phyloP scores from a whole-genome alignment of 2,113 vertebrate genomes.

The Colaptes auratus region DNA sequence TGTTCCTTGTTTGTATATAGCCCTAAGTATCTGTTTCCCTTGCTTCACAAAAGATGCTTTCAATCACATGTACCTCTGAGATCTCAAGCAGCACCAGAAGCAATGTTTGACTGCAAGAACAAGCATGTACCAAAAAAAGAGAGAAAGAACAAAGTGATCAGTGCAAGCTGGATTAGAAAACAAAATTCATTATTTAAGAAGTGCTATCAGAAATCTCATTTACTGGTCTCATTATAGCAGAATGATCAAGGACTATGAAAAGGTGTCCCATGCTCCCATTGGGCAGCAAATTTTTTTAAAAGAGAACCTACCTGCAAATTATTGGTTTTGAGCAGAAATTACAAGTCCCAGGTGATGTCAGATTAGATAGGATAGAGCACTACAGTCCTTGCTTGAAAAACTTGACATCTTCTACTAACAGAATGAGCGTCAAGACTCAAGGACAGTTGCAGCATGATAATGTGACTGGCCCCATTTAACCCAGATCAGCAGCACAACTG shows the following conservation, averaged over 20 bases:
- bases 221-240: background rate
- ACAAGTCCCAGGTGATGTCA: background rate
- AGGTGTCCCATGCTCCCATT: background rate
- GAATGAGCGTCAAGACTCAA: background rate
- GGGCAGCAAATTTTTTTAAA: background rate
- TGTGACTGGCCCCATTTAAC: background rate
- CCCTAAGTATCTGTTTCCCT: background rate
- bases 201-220: background rate
- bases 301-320: background rate
- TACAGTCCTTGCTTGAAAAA: background rate
- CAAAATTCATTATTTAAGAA: background rate
- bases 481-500: background rate
- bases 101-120: background rate
- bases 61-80: background rate
- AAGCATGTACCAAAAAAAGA: background rate
- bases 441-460: background rate
- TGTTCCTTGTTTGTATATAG: background rate
- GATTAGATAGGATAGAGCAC: background rate
- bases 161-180: background rate
- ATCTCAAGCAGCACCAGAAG: background rate
- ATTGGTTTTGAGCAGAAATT: background rate
- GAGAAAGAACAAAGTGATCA: background rate
- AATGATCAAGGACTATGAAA: background rate
- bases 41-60: background rate
- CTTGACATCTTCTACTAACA: background rate